Evolutionary conservation across 2,797 vertebrate genomes (phyloP).

Genomic region (Channallabes apus): DNA sequence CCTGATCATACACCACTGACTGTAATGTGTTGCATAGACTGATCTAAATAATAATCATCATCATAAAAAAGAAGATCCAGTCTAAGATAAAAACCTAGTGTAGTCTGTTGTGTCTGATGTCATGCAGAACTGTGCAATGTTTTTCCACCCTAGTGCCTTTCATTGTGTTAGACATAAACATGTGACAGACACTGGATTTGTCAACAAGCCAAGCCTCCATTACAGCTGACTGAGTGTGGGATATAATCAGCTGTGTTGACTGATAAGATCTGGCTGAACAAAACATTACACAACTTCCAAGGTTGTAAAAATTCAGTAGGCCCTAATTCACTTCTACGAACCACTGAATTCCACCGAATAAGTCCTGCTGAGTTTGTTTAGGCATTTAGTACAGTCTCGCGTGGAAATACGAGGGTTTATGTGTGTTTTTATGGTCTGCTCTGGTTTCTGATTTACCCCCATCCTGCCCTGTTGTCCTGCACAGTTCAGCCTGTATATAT

Average conservation of each 20-base stretch:
- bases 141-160: background rate
- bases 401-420: background rate
- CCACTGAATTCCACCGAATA: background rate
- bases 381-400: background rate
- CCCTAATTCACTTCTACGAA: background rate
- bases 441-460: background rate
- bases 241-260: slow-evolving; percentile 39
- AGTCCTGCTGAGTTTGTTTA: background rate
- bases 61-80: background rate
- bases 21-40: background rate
- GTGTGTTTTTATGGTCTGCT: background rate
- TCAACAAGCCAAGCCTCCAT: slow-evolving; percentile 58
- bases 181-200: slow-evolving; percentile 45
- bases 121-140: background rate
- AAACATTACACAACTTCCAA: background rate
- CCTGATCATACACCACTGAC: too few relatives aligned
- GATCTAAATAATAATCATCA: background rate
- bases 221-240: slow-evolving; percentile 60
- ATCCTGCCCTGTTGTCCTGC: background rate
- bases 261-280: slow-evolving; percentile 17
- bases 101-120: background rate
- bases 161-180: background rate
- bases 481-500: background rate
- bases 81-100: background rate
- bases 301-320: background rate